These are phyloP conservation scores for Tangara arthus DNA, from an alignment of 2,797 vertebrate genomes.

Conservation along the genomic window DNA sequence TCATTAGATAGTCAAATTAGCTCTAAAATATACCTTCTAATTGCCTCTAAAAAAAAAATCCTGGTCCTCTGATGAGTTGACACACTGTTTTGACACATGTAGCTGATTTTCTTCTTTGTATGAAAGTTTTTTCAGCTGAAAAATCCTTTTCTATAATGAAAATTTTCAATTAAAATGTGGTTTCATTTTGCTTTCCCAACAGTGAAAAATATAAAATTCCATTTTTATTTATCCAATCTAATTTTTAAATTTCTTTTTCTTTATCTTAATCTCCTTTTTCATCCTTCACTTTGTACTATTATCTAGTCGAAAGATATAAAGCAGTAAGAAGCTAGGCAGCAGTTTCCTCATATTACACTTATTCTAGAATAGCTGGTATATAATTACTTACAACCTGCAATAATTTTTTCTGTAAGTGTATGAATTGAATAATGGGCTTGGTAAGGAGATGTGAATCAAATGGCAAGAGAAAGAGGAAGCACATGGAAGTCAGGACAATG, in stretches of 20 bases:
- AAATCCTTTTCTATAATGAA: neutral
- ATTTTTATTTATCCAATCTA: neutral
- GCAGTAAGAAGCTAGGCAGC: neutral
- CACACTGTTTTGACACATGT: slow-evolving; percentile 44
- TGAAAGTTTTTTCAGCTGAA: slow-evolving; percentile 1
- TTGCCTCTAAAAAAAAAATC: slow-evolving; percentile 67
- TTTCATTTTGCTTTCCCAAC: neutral
- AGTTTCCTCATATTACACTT: neutral
- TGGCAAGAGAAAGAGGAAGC: neutral
- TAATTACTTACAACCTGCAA: neutral
- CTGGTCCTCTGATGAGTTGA: slow-evolving; percentile 51
- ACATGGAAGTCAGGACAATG: neutral
- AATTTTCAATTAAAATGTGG: neutral
- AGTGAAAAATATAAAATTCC: neutral
- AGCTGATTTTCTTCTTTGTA: neutral
- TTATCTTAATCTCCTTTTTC: neutral
- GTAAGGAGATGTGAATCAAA: neutral
- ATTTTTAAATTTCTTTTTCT: neutral
- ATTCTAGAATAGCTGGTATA: neutral
- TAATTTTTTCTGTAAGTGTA: neutral
- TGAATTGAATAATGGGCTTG: neutral
- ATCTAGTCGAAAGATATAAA: neutral
- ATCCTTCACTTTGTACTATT: neutral
- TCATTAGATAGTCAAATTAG: slow-evolving; percentile 68
- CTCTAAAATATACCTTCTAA: slow-evolving; percentile 67